Percentiles rank a stretch among this genome's conserved stretches.
phyloP scores from a whole-genome alignment of 1,140 invertebrate species.

The Drosophila micromelanica region DNA sequence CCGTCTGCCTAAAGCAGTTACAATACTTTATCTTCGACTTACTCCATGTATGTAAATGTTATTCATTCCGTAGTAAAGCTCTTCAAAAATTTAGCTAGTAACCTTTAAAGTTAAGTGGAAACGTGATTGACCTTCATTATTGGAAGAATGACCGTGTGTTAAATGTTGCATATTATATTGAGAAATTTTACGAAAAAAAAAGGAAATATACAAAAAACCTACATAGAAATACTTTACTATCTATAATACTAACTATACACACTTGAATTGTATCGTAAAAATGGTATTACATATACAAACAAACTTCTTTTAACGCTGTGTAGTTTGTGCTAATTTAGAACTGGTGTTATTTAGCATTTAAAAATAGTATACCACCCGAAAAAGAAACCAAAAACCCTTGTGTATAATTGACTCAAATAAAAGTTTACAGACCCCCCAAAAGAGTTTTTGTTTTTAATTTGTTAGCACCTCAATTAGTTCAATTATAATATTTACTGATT shows the following conservation, averaged over 20 bases:
- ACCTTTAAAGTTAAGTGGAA: constrained; percentile 48
- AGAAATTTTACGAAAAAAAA: constrained; percentile 65
- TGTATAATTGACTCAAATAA: constrained; percentile 72
- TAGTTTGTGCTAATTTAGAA: constrained; percentile 61
- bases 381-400: constrained; percentile 37
- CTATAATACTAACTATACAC: constrained; percentile 42
- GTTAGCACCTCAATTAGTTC: too few species aligned
- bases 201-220: constrained; percentile 44
- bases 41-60: constrained; percentile 56
- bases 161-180: constrained; percentile 61
- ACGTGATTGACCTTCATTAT: constrained; percentile 68
- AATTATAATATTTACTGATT: too few species aligned
- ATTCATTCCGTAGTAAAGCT: constrained; percentile 65
- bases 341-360: constrained; percentile 76
- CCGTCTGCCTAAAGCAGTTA: constrained; percentile 27
- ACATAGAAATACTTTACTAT: constrained; percentile 71
- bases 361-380: constrained; percentile 67
- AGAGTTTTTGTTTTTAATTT: not conserved
- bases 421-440: constrained; percentile 47
- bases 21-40: constrained; percentile 46
- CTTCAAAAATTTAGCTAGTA: constrained; percentile 54
- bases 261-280: constrained; percentile 60
- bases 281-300: constrained; percentile 60
- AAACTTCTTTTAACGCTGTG: constrained; percentile 46
- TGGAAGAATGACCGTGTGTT: constrained; percentile 61